These are phyloP conservation scores for Helostoma temminkii DNA, from an alignment of 2,797 vertebrate species.

Conservation along the genomic window DNA sequence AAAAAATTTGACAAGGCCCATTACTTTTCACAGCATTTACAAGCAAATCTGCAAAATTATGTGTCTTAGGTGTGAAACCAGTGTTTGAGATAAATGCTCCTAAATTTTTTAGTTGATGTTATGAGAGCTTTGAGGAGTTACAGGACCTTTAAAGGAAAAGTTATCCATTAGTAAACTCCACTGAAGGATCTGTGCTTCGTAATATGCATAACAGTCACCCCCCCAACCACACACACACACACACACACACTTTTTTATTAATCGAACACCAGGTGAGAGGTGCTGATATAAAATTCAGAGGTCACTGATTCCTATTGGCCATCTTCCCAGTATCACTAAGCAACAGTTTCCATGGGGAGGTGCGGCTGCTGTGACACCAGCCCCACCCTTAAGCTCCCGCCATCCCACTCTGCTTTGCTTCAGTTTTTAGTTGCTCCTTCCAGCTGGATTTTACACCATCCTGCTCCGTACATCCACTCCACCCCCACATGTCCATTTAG, in stretches of 20 bases:
- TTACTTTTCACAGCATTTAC: slow-evolving; percentile 10
- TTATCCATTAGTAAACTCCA: background rate
- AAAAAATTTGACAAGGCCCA: background rate
- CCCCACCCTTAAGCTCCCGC: slow-evolving; percentile 39
- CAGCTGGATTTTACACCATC: slow-evolving; percentile 13
- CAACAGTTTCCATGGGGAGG: slow-evolving; percentile 69
- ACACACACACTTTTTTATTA: slow-evolving; percentile 6
- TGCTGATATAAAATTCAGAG: slow-evolving; percentile 40
- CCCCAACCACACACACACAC: too few relatives aligned
- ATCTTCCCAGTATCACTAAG: slow-evolving; percentile 27
- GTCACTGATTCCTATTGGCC: slow-evolving; percentile 22
- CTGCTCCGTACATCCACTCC: slow-evolving; percentile 46
- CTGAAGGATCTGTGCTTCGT: background rate
- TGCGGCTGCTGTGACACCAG: slow-evolving; percentile 49
- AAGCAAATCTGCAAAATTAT: background rate
- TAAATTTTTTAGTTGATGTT: background rate
- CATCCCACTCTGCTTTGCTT: slow-evolving; percentile 9
- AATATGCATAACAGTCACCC: background rate
- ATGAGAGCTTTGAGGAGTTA: background rate
- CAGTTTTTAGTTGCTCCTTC: background rate
- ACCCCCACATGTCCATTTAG: slow-evolving; percentile 64
- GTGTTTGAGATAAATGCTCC: slow-evolving; percentile 10
- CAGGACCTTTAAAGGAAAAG: background rate
- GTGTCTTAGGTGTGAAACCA: background rate
- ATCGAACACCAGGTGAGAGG: slow-evolving; percentile 42